Conservation (phyloP, 1,140 invertebrate genomes). For the Bombus breviceps region DNA sequence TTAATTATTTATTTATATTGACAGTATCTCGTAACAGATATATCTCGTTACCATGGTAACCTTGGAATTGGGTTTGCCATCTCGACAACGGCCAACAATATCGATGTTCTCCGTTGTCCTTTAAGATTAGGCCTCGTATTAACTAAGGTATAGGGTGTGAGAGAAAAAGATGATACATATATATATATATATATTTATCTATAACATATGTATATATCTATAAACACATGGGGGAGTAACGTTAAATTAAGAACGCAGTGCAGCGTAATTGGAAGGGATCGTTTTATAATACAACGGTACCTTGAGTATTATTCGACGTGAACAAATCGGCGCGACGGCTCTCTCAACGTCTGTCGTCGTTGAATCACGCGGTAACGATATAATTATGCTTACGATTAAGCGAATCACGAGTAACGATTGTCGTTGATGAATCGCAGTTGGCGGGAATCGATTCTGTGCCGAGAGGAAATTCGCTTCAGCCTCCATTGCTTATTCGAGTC, state of each 20-base stretch:
- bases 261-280: constrained; percentile 10
- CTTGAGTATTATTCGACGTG: constrained; percentile 54
- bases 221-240: constrained; percentile 41
- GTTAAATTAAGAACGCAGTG: constrained; percentile 54
- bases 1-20: constrained; percentile 20
- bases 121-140: constrained; percentile 41
- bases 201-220: constrained; percentile 36
- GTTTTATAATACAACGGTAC: constrained; percentile 39
- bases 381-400: constrained; percentile 11
- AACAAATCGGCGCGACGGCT: constrained; percentile 24
- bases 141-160: constrained; percentile 57
- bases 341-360: neutral
- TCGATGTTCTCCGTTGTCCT: constrained; percentile 26
- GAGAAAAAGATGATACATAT: constrained; percentile 15
- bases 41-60: constrained; percentile 70
- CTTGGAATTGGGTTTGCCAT: constrained; percentile 58
- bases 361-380: constrained; percentile 21
- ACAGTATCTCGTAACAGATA: constrained; percentile 44
- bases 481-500: neutral
- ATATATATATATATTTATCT: constrained; percentile 33
- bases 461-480: neutral
- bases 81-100: constrained; percentile 38
- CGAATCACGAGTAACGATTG: constrained; percentile 12
- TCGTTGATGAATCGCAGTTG: constrained; percentile 1
- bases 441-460: constrained; percentile 10